Conservation (phyloP, 2,888 invertebrate species). For the Yponomeuta plumbellus region DNA sequence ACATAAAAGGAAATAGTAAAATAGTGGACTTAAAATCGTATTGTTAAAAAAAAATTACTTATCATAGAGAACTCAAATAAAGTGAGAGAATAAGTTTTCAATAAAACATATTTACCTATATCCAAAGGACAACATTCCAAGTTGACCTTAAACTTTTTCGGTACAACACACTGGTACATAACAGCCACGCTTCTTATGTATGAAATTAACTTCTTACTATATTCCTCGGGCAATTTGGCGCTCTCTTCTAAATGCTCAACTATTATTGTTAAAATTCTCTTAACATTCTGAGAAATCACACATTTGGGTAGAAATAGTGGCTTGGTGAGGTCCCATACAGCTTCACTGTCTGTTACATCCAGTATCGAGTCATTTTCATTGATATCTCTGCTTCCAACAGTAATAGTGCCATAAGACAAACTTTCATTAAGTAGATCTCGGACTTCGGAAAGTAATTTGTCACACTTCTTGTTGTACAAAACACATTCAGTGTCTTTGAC, state of each 20-base stretch:
- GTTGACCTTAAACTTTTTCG: conserved; percentile 59
- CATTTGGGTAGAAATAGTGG: conserved; percentile 64
- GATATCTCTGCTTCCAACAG: conserved; percentile 40
- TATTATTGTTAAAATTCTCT: conserved; percentile 52
- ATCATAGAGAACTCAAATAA: too few relatives aligned
- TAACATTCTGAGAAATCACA: conserved; percentile 60
- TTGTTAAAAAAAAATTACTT: too few relatives aligned
- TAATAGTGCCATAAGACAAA: conserved; percentile 49
- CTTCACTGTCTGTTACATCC: conserved; percentile 39
- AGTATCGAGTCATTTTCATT: conserved; percentile 43
- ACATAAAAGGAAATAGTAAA: too few relatives aligned
- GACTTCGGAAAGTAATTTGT: conserved; percentile 57
- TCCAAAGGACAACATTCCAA: conserved; percentile 62
- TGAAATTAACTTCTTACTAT: conserved; percentile 49
- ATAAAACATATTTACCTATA: conserved; percentile 48
- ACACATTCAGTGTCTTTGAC: conserved; percentile 63
- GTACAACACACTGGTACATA: conserved; percentile 63
- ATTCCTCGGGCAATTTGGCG: conserved; percentile 52
- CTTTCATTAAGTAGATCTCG: conserved; percentile 52
- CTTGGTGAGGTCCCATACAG: conserved; percentile 47
- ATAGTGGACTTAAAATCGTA: too few relatives aligned
- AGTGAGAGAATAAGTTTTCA: conserved; percentile 8
- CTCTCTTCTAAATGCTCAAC: conserved; percentile 62
- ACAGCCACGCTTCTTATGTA: conserved; percentile 63
- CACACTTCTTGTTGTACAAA: conserved; percentile 65